A percentile compares a stretch with the other conserved stretches of the same genome.
Evolutionary conservation across 2,113 vertebrate genomes (phyloP).

Genomic region (Varanus komodoensis): DNA sequence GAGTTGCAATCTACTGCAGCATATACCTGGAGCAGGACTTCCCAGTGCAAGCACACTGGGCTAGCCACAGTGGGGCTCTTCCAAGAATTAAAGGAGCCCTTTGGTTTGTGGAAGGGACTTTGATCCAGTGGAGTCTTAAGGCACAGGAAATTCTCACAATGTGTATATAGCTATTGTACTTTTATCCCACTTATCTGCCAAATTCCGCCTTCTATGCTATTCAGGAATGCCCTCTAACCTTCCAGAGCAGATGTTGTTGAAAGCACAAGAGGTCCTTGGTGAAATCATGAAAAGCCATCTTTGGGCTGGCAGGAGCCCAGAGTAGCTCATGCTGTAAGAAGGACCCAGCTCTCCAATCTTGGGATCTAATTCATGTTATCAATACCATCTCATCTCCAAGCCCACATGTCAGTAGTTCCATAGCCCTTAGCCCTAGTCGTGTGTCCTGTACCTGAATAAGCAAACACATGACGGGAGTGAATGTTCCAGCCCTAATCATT

Average conservation of each 20-base stretch:
- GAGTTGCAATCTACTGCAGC: neutral
- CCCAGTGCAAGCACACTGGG: neutral
- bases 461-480: no score
- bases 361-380: neutral
- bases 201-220: no score
- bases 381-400: neutral
- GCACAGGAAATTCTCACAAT: neutral
- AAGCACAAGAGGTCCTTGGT: no score
- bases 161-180: neutral
- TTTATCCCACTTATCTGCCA: no score
- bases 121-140: neutral
- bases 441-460: no score
- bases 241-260: no score
- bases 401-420: no score
- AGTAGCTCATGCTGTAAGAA: neutral
- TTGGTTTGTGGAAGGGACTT: neutral
- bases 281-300: neutral
- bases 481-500: no score
- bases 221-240: no score
- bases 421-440: no score
- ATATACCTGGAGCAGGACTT: neutral
- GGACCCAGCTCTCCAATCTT: neutral
- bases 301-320: neutral
- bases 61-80: neutral
- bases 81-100: neutral